phyloP scores from a whole-genome alignment of 37 sponge, comb jelly and placozoan species.

The Halisarca cf. caerulea region DNA sequence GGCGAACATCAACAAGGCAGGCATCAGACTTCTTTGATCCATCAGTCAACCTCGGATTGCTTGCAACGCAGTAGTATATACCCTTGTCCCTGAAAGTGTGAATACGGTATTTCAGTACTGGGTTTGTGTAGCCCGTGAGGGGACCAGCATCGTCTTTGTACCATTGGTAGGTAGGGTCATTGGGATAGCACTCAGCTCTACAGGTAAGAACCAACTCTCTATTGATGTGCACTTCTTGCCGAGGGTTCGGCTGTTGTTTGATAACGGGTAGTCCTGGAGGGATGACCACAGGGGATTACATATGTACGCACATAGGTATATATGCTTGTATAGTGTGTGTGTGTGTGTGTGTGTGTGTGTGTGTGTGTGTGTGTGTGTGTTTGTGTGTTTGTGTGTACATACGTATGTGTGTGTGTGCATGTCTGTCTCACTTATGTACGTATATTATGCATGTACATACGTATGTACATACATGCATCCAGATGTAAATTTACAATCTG shows the following conservation, averaged over 20 bases:
- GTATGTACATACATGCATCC: too few species aligned
- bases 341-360: too few species aligned
- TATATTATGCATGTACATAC: too few species aligned
- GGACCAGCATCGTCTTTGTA: not conserved
- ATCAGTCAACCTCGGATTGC: not conserved
- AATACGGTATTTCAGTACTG: not conserved
- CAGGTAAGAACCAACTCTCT: not conserved
- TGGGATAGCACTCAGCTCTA: conserved; percentile 2
- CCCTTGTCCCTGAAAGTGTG: not conserved
- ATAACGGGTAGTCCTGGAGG: conserved; percentile 14
- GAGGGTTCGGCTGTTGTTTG: not conserved
- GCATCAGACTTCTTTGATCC: not conserved
- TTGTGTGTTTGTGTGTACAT: too few species aligned
- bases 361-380: too few species aligned
- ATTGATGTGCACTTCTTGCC: not conserved
- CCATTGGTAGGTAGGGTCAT: conserved; percentile 7
- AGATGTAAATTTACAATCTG: too few species aligned
- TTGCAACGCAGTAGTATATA: conserved; percentile 4
- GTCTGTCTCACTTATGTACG: too few species aligned
- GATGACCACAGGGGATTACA: not conserved
- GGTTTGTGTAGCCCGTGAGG: not conserved
- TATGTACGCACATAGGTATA: not conserved
- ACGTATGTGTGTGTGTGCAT: too few species aligned
- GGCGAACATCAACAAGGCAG: not conserved
- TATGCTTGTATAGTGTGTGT: too few species aligned